Percentiles rank a stretch among this genome's conserved stretches.
Conservation (phyloP, 2,888 invertebrate genomes). For the Heterodera filipjevi region DNA sequence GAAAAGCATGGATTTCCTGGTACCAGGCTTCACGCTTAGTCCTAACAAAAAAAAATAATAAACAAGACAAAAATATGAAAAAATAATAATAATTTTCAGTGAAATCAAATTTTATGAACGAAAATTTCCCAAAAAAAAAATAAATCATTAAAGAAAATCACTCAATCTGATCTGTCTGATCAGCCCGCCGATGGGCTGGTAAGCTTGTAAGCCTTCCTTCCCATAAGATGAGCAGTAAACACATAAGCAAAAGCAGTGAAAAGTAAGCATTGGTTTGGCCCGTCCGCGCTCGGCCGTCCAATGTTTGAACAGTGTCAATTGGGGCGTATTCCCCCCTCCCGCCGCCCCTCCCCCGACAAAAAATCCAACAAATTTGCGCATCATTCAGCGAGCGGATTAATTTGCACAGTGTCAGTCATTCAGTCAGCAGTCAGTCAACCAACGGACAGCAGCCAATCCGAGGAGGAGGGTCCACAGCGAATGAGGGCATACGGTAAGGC, state of each 20-base stretch:
- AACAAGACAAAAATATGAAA: no score
- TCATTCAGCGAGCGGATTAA: neutral
- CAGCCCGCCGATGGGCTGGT: neutral
- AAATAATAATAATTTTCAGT: no score
- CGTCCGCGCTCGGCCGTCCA: constrained; percentile 8
- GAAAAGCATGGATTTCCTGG: no score
- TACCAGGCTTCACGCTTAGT: no score
- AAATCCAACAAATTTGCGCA: neutral
- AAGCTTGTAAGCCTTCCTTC: neutral
- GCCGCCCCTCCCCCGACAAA: neutral
- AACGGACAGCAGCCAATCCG: neutral
- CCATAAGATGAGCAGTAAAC: neutral
- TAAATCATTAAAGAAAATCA: neutral
- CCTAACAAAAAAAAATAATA: no score
- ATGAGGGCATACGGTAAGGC: neutral
- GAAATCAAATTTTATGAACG: no score
- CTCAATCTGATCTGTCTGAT: neutral
- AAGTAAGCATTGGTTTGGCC: neutral
- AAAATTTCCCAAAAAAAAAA: no score
- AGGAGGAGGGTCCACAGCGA: neutral
- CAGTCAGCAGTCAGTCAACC: neutral
- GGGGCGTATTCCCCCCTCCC: neutral
- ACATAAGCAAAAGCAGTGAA: neutral
- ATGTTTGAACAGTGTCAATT: constrained; percentile 18
- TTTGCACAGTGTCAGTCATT: constrained; percentile 2